A percentile compares a stretch with the other conserved stretches of the same genome.
Conservation (phyloP, 2,797 vertebrate genomes). For the Sphenopsis melanotis region DNA sequence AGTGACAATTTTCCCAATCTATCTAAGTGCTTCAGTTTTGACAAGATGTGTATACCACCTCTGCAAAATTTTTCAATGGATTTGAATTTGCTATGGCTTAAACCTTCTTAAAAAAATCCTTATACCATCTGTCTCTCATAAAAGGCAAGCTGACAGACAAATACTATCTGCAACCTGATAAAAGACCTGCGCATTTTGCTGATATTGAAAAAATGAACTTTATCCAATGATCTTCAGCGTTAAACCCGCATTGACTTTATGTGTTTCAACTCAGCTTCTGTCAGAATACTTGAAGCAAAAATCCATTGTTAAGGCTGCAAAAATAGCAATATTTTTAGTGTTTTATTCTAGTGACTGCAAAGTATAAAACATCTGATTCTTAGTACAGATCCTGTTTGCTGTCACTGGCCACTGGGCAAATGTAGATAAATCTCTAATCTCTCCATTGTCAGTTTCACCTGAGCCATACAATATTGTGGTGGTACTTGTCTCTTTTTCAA, state of each 20-base stretch:
- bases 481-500: not conserved
- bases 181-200: not conserved
- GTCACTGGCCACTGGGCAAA: not conserved
- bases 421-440: not conserved
- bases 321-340: not conserved
- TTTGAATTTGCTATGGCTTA: not conserved
- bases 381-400: not conserved
- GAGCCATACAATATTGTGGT: not conserved
- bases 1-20: not conserved
- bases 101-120: not conserved
- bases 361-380: not conserved
- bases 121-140: not conserved
- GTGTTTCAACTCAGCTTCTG: not conserved
- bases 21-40: not conserved
- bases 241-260: not conserved
- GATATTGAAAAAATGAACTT: not conserved
- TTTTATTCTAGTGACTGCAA: not conserved
- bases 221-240: not conserved
- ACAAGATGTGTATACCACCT: not conserved
- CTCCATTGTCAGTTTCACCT: not conserved
- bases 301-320: not conserved
- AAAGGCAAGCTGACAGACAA: not conserved
- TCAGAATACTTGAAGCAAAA: not conserved
- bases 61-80: not conserved
- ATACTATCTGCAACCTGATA: not conserved